Conservation (phyloP, 2,797 vertebrate species). For the Onychomys torridus region DNA sequence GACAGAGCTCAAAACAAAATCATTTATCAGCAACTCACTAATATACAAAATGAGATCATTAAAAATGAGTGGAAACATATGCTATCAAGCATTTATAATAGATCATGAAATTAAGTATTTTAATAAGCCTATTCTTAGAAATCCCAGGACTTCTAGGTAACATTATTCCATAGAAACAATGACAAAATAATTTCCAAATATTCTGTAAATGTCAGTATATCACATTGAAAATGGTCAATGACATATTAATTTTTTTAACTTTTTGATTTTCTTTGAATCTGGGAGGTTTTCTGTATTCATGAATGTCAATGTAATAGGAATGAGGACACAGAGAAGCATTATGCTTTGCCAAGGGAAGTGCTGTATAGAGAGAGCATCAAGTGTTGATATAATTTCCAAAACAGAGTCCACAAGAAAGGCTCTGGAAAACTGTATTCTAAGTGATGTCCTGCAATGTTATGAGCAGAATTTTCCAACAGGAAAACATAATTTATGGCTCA, state of each 20-base stretch:
- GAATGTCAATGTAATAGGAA: conserved; percentile 18
- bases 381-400: conserved; percentile 54
- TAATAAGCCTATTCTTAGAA: not conserved
- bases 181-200: not conserved
- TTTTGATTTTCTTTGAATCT: conserved; percentile 14
- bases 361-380: not conserved
- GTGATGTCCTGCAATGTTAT: conserved; percentile 8
- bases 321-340: not conserved
- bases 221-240: not conserved
- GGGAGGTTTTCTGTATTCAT: conserved; percentile 11
- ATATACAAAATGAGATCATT: not conserved
- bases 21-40: not conserved
- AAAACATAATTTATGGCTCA: conserved; percentile 49
- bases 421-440: conserved; percentile 56
- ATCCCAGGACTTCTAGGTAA: not conserved
- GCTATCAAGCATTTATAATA: not conserved
- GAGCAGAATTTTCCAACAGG: conserved; percentile 49
- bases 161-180: not conserved
- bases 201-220: not conserved
- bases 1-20: not conserved
- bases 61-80: not conserved
- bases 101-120: not conserved
- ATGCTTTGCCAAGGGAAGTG: conserved; percentile 28
- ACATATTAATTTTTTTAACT: conserved; percentile 35
- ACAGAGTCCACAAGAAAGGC: conserved; percentile 43